A percentile compares a stretch with the other conserved stretches of the same genome.
Conservation (phyloP, 1,140 invertebrate species). For the Tetraneura akinire region DNA sequence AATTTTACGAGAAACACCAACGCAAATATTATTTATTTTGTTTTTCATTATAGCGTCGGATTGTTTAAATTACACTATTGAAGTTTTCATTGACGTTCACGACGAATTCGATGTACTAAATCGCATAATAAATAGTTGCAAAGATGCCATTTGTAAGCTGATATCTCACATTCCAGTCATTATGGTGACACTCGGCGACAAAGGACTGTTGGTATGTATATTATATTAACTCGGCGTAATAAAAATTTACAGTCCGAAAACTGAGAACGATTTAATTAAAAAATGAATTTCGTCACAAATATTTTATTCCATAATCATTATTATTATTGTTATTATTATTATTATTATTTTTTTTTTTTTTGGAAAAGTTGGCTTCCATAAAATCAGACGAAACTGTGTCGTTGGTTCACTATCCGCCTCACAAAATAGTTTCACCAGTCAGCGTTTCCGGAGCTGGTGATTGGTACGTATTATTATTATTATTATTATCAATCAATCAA, state of each 20-base stretch:
- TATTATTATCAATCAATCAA: too few relatives aligned
- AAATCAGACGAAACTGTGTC: conserved; percentile 34
- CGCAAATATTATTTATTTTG: too few relatives aligned
- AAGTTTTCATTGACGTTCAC: conserved; percentile 49
- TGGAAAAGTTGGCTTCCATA: conserved; percentile 39
- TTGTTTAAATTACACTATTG: conserved; percentile 40
- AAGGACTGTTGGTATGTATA: conserved; percentile 53
- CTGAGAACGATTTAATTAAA: neutral
- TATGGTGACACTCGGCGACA: conserved; percentile 53
- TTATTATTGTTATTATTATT: too few relatives aligned
- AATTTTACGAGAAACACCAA: too few relatives aligned
- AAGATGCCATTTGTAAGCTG: conserved; percentile 38
- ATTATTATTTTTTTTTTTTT: neutral
- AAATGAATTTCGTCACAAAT: neutral
- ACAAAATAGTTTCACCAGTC: neutral
- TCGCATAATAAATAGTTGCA: conserved; percentile 39
- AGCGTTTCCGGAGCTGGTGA: conserved; percentile 53
- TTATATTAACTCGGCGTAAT: neutral
- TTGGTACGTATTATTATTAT: conserved; percentile 50
- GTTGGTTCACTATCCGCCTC: conserved; percentile 40
- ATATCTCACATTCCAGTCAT: conserved; percentile 52
- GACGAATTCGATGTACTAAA: conserved; percentile 32
- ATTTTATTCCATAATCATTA: too few relatives aligned
- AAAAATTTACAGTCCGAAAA: neutral
- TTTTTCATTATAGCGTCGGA: conserved; percentile 25